Percentiles rank a stretch among this genome's conserved stretches.
Conservation (phyloP, 2,888 invertebrate genomes). For the Endomychus coccineus region DNA sequence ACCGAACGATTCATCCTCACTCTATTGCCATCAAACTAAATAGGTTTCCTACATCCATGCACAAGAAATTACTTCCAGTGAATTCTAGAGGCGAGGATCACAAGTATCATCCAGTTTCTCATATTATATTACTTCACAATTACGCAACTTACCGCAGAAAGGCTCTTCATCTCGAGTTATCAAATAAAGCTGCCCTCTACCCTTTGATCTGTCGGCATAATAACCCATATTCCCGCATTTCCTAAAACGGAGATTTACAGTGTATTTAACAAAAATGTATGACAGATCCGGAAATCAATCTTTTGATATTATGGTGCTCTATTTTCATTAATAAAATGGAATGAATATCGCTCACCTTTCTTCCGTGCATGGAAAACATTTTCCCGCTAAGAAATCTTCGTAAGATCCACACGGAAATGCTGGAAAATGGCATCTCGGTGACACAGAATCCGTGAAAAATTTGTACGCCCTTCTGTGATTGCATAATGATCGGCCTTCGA, state of each 20-base stretch:
- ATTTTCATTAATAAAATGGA: background rate
- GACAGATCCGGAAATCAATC: too few relatives aligned
- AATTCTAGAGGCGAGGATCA: too few relatives aligned
- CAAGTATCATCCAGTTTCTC: too few relatives aligned
- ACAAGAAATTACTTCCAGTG: too few relatives aligned
- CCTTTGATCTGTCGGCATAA: constrained; percentile 77
- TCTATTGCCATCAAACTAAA: too few relatives aligned
- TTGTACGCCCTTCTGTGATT: constrained; percentile 91
- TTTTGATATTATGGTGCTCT: background rate
- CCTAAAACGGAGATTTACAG: constrained; percentile 27
- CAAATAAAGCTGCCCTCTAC: constrained; percentile 79
- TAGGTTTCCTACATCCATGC: too few relatives aligned
- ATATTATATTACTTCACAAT: too few relatives aligned
- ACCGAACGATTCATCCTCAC: too few relatives aligned
- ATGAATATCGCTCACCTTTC: constrained; percentile 36
- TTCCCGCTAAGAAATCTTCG: constrained; percentile 73
- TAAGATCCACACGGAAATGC: constrained; percentile 82
- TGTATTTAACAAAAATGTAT: too few relatives aligned
- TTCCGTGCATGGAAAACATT: constrained; percentile 63
- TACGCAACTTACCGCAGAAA: constrained; percentile 64
- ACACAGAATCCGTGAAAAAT: constrained; percentile 90
- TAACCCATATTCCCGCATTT: constrained; percentile 90
- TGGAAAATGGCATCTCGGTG: constrained; percentile 83
- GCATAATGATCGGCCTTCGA: constrained; percentile 82
- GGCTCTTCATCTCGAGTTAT: constrained; percentile 87